These are phyloP conservation scores for Chirona hameri DNA, from an alignment of 2,888 invertebrate genomes.

Conservation along the genomic window DNA sequence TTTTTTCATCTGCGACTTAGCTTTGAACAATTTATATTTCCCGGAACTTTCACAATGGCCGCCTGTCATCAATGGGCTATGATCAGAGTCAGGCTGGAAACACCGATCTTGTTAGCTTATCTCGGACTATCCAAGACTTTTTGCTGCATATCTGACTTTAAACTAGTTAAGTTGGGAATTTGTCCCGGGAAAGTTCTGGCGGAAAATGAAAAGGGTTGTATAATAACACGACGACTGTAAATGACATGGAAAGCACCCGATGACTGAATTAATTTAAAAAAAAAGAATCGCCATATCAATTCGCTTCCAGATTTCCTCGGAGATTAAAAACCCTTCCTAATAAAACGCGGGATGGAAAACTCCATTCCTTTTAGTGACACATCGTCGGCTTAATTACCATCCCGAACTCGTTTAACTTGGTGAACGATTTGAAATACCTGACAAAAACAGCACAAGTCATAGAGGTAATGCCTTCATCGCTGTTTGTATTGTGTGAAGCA, in stretches of 20 bases:
- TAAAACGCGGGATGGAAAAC: neutral
- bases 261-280: neutral
- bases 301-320: neutral
- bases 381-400: slow-evolving; percentile 3
- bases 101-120: neutral
- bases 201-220: neutral
- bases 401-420: neutral
- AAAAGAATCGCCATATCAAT: slow-evolving; percentile 9
- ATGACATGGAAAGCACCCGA: neutral
- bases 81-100: neutral
- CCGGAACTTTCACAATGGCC: neutral
- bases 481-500: neutral
- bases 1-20: too few species aligned
- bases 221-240: neutral
- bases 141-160: neutral
- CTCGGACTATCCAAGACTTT: neutral
- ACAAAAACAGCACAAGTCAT: neutral
- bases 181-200: neutral
- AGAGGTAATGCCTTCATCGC: neutral
- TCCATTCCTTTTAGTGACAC: neutral
- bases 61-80: neutral
- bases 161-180: neutral
- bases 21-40: too few species aligned
- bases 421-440: neutral
- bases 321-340: neutral